A percentile compares a stretch with the other conserved stretches of the same genome.
These are phyloP conservation scores for Drosophila melanogaster DNA, from an alignment of 1,140 invertebrate species.

Conservation along the genomic window DNA sequence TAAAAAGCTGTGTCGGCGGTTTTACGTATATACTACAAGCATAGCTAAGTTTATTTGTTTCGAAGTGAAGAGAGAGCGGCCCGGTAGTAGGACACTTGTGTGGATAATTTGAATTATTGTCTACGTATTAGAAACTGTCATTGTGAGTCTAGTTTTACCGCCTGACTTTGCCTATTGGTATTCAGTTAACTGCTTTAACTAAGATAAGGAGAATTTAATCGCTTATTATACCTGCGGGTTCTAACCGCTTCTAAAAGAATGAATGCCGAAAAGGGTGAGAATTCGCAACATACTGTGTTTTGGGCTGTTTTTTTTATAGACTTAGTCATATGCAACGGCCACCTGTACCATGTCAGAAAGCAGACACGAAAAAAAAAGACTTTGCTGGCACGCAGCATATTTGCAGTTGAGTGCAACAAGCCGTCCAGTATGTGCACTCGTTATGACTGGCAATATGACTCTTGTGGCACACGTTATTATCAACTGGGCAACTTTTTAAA, in stretches of 20 bases:
- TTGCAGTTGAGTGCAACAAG: slow-evolving; percentile 7
- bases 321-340: slow-evolving; percentile 21
- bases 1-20: not conserved
- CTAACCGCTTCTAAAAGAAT: not conserved
- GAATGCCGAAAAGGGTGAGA: not conserved
- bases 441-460: slow-evolving; percentile 58
- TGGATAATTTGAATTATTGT: slow-evolving; percentile 13
- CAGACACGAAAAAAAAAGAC: slow-evolving; percentile 17
- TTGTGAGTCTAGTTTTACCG: not conserved
- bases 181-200: too few species aligned
- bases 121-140: not conserved
- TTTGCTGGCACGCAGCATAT: slow-evolving; percentile 38
- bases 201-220: too few species aligned
- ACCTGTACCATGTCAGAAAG: slow-evolving; percentile 32
- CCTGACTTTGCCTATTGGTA: not conserved
- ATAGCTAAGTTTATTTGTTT: slow-evolving; percentile 2
- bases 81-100: not conserved
- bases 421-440: slow-evolving; percentile 21
- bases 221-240: not conserved
- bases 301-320: slow-evolving; percentile 3
- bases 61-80: not conserved
- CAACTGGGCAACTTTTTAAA: slow-evolving; percentile 50
- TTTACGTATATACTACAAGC: not conserved
- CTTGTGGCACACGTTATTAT: slow-evolving; percentile 61
- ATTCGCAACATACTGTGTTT: not conserved